Evolutionary conservation across 2,888 invertebrate species (phyloP).

Genomic region (Xylota sylvarum): DNA sequence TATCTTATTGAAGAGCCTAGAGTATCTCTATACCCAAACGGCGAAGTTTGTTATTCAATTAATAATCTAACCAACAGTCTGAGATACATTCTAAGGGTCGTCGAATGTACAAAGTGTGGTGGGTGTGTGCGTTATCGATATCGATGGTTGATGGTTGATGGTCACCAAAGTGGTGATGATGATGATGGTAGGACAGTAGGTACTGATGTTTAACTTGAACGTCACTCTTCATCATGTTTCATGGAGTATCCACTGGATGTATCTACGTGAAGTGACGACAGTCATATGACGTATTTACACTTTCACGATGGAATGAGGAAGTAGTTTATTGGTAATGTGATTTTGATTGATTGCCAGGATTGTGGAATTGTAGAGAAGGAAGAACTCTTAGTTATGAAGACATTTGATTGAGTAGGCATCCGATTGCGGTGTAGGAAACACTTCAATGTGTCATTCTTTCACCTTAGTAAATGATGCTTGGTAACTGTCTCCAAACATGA

Average conservation of each 20-base stretch:
- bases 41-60: slow-evolving; percentile 26
- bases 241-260: background rate
- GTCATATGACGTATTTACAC: slow-evolving; percentile 41
- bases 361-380: background rate
- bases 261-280: slow-evolving; percentile 19
- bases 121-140: slow-evolving; percentile 53
- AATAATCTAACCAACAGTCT: slow-evolving; percentile 38
- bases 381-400: no score
- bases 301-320: slow-evolving; percentile 44
- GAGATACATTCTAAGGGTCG: slow-evolving; percentile 39
- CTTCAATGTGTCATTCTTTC: no score
- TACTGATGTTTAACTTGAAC: slow-evolving; percentile 33
- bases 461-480: no score
- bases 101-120: slow-evolving; percentile 43
- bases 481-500: no score
- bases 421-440: no score
- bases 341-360: slow-evolving; percentile 62
- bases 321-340: slow-evolving; percentile 40
- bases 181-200: slow-evolving; percentile 10
- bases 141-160: slow-evolving; percentile 37
- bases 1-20: background rate
- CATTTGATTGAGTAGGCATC: no score
- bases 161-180: slow-evolving; percentile 30
- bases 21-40: background rate
- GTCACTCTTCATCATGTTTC: slow-evolving; percentile 47